Evolutionary conservation across 2,888 invertebrate genomes (phyloP), one percentile per base, ranked within the genome.

Genomic region (Lottia gigantea): DNA sequence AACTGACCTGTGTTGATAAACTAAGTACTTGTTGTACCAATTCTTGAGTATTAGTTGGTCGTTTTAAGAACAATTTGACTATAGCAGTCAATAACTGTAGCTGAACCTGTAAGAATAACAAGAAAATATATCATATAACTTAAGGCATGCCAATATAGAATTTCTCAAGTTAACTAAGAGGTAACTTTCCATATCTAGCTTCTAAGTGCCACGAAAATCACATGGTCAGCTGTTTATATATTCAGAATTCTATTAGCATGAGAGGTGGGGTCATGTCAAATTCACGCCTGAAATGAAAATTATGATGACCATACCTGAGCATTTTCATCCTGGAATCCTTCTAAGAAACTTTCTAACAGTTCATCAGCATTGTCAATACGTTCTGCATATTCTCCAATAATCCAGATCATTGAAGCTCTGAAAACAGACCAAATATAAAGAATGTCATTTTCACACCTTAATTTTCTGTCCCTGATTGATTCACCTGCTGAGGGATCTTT

Each of bases 341-440:
- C 99, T 11, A 99, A 91, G 91, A 99, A 99, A 75, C 97, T 97
- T 88, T 99, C 98, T 25, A 99, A 90, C 45, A 99, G 91, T 85
- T 99, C 99, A 85, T 99, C 99, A 0, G 99, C 99, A 88, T 99
- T 99, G 89, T 99, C 99, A 80, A 99, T 99, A 78, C 99, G 93
- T 88, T 99, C 99, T 0, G 99, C 99, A 89, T 99, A 99, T 90
- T 99, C 98, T 25, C 98, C 98, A 82, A 92, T 92, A 77, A 92
- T 92, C 92, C 92, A 92, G 79, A 92, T 98, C 98, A 98, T 99
- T 11, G 97, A 97, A 6, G 98, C 98, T 80, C 98, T 84, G 68
- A 15, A 69, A 49, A 23, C 11, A 67, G 0, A 62, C 4, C 40
- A 15, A 45, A 46, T 64, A 15, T 40, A 49, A 12, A 61, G 11